Evolutionary conservation across 2,888 invertebrate genomes (phyloP), one percentile per base, ranked within the genome.

Genomic region (Herminia tarsipennalis): DNA sequence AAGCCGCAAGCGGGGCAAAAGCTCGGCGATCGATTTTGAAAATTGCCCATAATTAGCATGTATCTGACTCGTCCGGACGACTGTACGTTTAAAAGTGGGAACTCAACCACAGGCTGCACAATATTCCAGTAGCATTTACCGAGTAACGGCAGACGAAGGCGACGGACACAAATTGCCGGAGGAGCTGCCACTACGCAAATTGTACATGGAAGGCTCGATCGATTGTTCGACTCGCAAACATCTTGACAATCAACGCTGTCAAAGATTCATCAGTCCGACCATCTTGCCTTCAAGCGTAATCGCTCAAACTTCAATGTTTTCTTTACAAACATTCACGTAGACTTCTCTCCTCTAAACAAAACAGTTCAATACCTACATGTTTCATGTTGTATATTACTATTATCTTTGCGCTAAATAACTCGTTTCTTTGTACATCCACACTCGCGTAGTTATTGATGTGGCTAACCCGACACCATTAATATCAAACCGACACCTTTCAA

Each of bases 111-210:
- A 83, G 86, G 80, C 81, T 82, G 78, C 78, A 81, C 75, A 75
- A 79, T 86, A 89, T 88, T 89, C 86, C 91, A 86, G 91, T 91
- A 91, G 91, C 91, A 78, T 90, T 89, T 89, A 90, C 86, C 69
- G 74, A 80, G 80, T 88, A 90, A 89, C 90, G 89, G 88, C 78
- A 79, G 75, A 71, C 78, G 79, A 84, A 79, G 83, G 85, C 81
- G 87, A 88, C 83, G 84, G 86, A 85, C 89, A 78, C 86, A 88
- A 88, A 88, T 88, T 89, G 88, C 88, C 81, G 71, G 81, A 79
- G 83, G 82, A 82, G 80, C 83, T 83, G 85, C 82, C 86, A 78
- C 86, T 83, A 84, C 78, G 81, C 85, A 88, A 89, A 90, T 89
- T 89, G 88, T 82, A 82, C 68, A 65, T 55, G 54, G 47, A 50